Conservation (phyloP, 2,797 vertebrate genomes). For the Malacoctenus gilli region DNA sequence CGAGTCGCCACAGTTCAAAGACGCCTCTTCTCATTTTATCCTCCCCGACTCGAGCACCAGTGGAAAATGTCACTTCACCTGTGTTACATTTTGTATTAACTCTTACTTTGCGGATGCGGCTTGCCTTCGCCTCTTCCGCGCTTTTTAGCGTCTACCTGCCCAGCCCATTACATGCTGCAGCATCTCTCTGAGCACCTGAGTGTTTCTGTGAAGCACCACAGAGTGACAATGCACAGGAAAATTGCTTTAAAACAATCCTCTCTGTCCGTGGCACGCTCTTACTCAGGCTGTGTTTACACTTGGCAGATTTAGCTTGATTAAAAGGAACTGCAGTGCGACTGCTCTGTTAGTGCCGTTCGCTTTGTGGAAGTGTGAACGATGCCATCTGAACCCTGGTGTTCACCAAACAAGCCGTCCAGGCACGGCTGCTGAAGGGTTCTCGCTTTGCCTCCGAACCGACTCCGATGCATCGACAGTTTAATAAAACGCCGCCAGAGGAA, state of each 20-base stretch:
- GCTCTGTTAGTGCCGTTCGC: too few species aligned
- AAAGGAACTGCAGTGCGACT: too few species aligned
- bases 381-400: too few species aligned
- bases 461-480: too few species aligned
- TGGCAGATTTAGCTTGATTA: too few species aligned
- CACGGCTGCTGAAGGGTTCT: too few species aligned
- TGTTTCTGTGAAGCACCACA: conserved; percentile 18
- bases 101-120: conserved; percentile 48
- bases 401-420: too few species aligned
- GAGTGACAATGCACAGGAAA: conserved; percentile 18
- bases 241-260: conserved; percentile 5
- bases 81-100: conserved; percentile 41
- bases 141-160: conserved; percentile 6
- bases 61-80: conserved; percentile 65
- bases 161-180: conserved; percentile 11
- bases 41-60: conserved; percentile 29
- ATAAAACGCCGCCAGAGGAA: too few species aligned
- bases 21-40: conserved; percentile 57
- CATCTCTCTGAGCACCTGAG: conserved; percentile 16
- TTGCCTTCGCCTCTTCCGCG: conserved; percentile 38
- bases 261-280: not conserved
- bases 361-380: too few species aligned
- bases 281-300: too few species aligned
- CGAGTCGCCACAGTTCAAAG: conserved; percentile 60
- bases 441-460: too few species aligned